These are phyloP conservation scores for Linepithema humile DNA, from an alignment of 1,140 invertebrate genomes.

Conservation along the genomic window DNA sequence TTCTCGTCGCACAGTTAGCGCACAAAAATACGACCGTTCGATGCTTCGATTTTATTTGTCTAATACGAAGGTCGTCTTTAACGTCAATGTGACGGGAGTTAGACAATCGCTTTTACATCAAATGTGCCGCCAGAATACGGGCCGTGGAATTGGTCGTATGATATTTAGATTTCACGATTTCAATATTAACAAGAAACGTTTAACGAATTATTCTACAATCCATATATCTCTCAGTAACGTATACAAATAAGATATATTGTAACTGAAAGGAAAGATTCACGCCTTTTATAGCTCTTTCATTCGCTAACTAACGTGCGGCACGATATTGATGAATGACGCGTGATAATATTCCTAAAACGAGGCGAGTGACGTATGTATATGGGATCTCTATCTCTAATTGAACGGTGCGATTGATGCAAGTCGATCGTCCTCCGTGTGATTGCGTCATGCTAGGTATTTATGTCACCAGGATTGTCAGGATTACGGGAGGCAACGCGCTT, in stretches of 20 bases:
- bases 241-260: slow-evolving; percentile 16
- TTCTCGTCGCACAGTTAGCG: neutral
- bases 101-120: neutral
- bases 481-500: slow-evolving; percentile 34
- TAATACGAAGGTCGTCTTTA: neutral
- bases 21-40: neutral
- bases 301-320: slow-evolving; percentile 34
- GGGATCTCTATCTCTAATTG: slow-evolving; percentile 21
- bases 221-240: neutral
- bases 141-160: neutral
- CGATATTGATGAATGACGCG: slow-evolving; percentile 23
- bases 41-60: neutral
- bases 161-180: slow-evolving; percentile 10
- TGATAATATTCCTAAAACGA: slow-evolving; percentile 11
- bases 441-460: slow-evolving; percentile 15
- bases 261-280: slow-evolving; percentile 7
- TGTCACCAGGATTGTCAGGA: slow-evolving; percentile 47
- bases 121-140: neutral
- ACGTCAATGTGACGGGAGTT: slow-evolving; percentile 11
- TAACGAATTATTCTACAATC: slow-evolving; percentile 11
- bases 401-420: slow-evolving; percentile 42
- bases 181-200: neutral
- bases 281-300: neutral
- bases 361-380: slow-evolving; percentile 1
- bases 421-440: slow-evolving; percentile 47